Evolutionary conservation across 2,113 vertebrate species (phyloP).

Genomic region (Riparia riparia): DNA sequence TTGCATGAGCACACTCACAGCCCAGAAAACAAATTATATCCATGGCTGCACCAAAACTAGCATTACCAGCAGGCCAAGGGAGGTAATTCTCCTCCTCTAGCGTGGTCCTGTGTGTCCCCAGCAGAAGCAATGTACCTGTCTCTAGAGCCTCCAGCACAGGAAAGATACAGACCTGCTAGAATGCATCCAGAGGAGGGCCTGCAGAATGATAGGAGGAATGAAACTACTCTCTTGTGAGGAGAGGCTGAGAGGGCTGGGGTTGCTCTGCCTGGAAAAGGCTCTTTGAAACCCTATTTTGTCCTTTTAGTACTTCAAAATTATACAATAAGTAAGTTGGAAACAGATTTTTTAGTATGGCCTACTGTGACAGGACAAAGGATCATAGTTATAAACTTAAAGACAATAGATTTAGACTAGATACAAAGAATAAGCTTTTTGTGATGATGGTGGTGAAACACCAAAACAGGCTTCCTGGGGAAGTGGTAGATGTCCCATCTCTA

Average conservation of each 20-base stretch:
- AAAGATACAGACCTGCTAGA: background rate
- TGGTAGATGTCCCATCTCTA: background rate
- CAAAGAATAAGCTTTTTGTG: background rate
- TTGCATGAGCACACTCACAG: rapidly evolving
- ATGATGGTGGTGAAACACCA: background rate
- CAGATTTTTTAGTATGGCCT: background rate
- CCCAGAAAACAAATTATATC: rapidly evolving
- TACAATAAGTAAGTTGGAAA: background rate
- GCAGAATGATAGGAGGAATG: background rate
- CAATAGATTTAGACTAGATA: rapidly evolving
- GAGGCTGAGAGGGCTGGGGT: background rate
- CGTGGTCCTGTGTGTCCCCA: rapidly evolving
- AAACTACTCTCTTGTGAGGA: background rate
- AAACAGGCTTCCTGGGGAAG: background rate
- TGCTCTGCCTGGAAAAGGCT: background rate
- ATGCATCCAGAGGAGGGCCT: rapidly evolving
- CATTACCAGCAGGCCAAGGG: rapidly evolving
- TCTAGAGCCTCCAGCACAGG: background rate
- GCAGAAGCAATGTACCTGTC: rapidly evolving
- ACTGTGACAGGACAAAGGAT: background rate
- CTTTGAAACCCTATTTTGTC: rapidly evolving
- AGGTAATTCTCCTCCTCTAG: background rate
- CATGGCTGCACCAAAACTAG: background rate
- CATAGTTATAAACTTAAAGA: background rate
- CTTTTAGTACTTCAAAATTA: background rate